phyloP scores from a whole-genome alignment of 2,888 invertebrate genomes.

The Limnephilus marmoratus region DNA sequence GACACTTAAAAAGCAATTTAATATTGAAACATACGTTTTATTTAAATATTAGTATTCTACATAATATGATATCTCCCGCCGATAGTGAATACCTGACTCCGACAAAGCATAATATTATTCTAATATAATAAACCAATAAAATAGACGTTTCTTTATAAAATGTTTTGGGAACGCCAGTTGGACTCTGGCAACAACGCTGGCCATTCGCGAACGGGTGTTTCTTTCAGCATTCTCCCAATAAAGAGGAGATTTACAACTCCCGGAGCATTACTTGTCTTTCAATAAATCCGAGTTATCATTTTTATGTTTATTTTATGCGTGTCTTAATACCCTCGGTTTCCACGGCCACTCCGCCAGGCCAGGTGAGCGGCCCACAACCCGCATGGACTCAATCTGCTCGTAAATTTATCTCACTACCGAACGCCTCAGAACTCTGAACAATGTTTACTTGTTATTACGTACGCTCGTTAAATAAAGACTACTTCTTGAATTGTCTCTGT shows the following conservation, averaged over 20 bases:
- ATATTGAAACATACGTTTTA: background rate
- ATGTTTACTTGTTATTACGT: background rate
- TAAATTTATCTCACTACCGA: conserved; percentile 47
- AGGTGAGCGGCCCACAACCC: conserved; percentile 16
- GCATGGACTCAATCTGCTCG: conserved; percentile 23
- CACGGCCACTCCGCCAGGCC: background rate
- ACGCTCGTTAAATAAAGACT: background rate
- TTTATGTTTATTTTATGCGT: conserved; percentile 61
- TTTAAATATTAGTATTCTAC: conserved; percentile 11
- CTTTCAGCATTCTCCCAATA: conserved; percentile 18
- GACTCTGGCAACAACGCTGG: background rate
- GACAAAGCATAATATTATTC: background rate
- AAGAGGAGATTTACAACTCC: conserved; percentile 25
- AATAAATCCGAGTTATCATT: conserved; percentile 60
- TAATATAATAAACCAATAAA: conserved; percentile 4
- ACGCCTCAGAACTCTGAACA: conserved; percentile 17
- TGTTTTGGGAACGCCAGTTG: background rate
- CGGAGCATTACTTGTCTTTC: conserved; percentile 54
- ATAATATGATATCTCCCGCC: background rate
- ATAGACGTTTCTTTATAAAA: background rate
- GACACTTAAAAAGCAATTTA: background rate
- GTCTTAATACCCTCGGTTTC: conserved; percentile 47
- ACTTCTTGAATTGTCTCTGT: background rate
- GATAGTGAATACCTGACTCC: background rate
- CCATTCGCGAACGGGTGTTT: background rate